Percentiles rank a stretch among this genome's conserved stretches.
Conservation (phyloP, 2,888 invertebrate species). For the Mythimna impura region DNA sequence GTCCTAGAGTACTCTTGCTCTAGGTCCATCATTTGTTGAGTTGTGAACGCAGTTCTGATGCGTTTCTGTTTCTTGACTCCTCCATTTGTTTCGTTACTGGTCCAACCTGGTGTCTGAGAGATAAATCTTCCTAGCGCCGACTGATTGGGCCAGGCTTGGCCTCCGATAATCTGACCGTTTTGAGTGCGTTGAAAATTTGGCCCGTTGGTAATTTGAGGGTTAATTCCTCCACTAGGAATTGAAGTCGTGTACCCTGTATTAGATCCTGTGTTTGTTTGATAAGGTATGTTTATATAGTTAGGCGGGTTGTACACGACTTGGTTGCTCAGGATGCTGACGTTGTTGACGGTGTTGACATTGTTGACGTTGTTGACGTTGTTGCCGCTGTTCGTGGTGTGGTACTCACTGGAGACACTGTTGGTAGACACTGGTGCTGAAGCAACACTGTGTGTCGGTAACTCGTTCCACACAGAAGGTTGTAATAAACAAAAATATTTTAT, state of each 20-base stretch:
- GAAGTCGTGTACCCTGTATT: too few species aligned
- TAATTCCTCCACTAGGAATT: too few species aligned
- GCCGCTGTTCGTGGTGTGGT: conserved; percentile 45
- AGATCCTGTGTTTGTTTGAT: conserved; percentile 25
- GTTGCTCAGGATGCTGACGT: conserved; percentile 13
- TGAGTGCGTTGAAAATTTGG: conserved; percentile 45
- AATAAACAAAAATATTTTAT: too few species aligned
- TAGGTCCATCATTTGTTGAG: conserved; percentile 93
- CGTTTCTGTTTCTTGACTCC: conserved; percentile 89
- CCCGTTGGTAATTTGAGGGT: conserved; percentile 40
- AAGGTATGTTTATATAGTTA: conserved; percentile 53
- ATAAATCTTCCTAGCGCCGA: conserved; percentile 49
- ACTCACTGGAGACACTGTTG: conserved; percentile 44
- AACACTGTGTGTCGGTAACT: conserved; percentile 3
- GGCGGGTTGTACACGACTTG: conserved; percentile 44
- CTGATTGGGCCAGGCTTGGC: conserved; percentile 45
- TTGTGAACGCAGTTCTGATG: conserved; percentile 94
- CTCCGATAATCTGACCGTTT: conserved; percentile 52
- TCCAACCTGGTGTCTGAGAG: conserved; percentile 60
- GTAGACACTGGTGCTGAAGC: conserved; percentile 44
- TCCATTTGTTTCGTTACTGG: conserved; percentile 61
- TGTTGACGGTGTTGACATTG: too few species aligned
- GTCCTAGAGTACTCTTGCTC: conserved; percentile 93
- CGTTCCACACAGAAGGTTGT: too few species aligned
- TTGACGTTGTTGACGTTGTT: too few species aligned